phyloP scores from a whole-genome alignment of 2,113 vertebrate species.

The Jacana jacana region DNA sequence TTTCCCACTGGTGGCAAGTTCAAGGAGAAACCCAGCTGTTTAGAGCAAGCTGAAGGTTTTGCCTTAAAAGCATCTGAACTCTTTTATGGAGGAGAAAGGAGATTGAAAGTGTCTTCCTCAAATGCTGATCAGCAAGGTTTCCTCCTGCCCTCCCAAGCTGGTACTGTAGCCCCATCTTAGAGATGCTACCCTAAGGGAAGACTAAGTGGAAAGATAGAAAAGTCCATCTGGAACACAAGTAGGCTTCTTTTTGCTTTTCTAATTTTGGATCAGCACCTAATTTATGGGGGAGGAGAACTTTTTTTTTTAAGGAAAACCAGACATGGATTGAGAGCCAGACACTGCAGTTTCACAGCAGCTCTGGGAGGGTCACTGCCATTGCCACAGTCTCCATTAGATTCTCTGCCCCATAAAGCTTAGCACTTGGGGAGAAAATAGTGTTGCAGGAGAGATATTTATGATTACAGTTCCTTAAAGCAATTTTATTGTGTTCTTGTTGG shows the following conservation, averaged over 20 bases:
- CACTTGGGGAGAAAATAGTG: not conserved
- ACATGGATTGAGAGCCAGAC: not conserved
- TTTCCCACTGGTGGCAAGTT: not conserved
- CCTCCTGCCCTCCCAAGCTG: accelerated
- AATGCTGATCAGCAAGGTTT: not conserved
- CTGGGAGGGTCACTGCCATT: not conserved
- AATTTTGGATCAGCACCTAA: not conserved
- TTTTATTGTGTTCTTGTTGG: not conserved
- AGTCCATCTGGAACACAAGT: not conserved
- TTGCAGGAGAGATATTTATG: not conserved
- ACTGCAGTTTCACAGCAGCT: not conserved
- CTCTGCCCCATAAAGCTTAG: not conserved
- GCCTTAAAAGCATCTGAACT: not conserved
- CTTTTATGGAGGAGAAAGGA: not conserved
- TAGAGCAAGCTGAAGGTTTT: not conserved
- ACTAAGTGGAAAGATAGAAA: not conserved
- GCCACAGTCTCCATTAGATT: not conserved
- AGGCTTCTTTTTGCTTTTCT: not conserved
- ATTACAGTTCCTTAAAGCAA: slow-evolving; percentile 34
- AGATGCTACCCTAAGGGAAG: not conserved
- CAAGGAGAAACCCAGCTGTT: not conserved
- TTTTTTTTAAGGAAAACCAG: not conserved
- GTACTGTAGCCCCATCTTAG: accelerated
- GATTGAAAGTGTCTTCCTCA: not conserved
- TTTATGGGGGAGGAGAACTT: not conserved